phyloP scores from a whole-genome alignment of 2,888 invertebrate genomes.

The Plusia festucae region DNA sequence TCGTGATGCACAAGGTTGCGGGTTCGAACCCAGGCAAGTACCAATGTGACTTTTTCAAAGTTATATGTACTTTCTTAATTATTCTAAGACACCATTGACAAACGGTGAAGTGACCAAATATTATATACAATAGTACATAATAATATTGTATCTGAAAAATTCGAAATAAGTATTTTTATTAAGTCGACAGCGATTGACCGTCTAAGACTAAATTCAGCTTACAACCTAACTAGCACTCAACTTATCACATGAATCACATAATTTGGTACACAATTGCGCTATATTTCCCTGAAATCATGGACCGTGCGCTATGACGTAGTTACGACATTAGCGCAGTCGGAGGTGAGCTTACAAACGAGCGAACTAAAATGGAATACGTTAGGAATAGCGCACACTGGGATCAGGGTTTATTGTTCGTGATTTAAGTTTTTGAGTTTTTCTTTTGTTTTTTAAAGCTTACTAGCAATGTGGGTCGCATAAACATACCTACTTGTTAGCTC shows the following conservation, averaged over 20 bases:
- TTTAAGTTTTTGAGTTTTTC: slow-evolving; percentile 24
- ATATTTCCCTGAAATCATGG: slow-evolving; percentile 32
- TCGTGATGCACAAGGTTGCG: too few relatives aligned
- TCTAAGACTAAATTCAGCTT: background rate
- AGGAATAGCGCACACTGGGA: slow-evolving; percentile 27
- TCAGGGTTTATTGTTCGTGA: slow-evolving; percentile 27
- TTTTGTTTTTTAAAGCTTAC: too few relatives aligned
- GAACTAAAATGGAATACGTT: slow-evolving; percentile 59
- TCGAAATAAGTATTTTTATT: background rate
- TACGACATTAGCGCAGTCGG: slow-evolving; percentile 51
- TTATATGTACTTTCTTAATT: too few relatives aligned
- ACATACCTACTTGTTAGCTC: too few relatives aligned
- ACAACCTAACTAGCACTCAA: background rate
- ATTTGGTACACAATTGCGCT: slow-evolving; percentile 5
- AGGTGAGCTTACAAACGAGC: slow-evolving; percentile 60
- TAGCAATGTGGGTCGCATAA: too few relatives aligned
- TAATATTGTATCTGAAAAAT: too few relatives aligned
- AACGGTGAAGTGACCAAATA: too few relatives aligned
- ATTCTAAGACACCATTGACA: too few relatives aligned
- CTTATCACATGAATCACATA: background rate
- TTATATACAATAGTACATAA: too few relatives aligned
- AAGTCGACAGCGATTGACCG: background rate
- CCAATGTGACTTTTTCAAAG: too few relatives aligned
- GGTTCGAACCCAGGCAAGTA: too few relatives aligned
- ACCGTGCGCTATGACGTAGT: slow-evolving; percentile 40